These are phyloP conservation scores for Sebastes matsubarae DNA, from an alignment of 2,797 vertebrate species.

Conservation along the genomic window DNA sequence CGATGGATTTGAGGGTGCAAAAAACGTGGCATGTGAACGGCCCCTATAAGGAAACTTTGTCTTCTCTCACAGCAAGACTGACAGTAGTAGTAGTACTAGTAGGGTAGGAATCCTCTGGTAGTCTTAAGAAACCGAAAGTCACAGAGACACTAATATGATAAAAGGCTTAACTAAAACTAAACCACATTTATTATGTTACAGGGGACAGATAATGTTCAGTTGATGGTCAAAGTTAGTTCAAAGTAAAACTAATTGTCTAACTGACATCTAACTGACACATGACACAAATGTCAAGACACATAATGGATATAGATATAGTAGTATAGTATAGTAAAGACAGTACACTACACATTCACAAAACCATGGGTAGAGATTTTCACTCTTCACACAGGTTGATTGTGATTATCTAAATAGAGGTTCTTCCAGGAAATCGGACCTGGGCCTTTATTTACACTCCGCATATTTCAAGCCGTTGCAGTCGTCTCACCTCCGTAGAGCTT, in stretches of 20 bases:
- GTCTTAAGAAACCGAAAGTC: too few relatives aligned
- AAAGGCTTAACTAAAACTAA: neutral
- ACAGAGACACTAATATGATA: neutral
- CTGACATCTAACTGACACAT: neutral
- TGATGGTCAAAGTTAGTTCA: neutral
- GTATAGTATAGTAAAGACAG: too few relatives aligned
- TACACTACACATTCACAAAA: slow-evolving; percentile 6
- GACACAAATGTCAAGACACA: neutral
- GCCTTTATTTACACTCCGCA: slow-evolving; percentile 60
- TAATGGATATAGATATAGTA: neutral
- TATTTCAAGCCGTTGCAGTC: slow-evolving; percentile 57
- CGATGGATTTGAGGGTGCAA: too few relatives aligned
- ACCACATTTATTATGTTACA: neutral
- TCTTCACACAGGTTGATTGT: slow-evolving; percentile 40
- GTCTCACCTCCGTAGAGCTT: slow-evolving; percentile 52
- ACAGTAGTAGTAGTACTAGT: too few relatives aligned
- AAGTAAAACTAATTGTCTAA: neutral
- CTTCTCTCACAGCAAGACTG: neutral
- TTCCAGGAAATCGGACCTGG: slow-evolving; percentile 52
- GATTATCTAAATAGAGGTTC: slow-evolving; percentile 59
- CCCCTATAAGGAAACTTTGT: neutral
- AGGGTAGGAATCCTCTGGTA: neutral
- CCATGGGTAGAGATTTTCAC: slow-evolving; percentile 6
- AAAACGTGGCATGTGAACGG: too few relatives aligned
- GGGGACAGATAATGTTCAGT: neutral